These are phyloP conservation scores for Heliothis subflexa DNA, from an alignment of 1,140 invertebrate species.

Conservation along the genomic window DNA sequence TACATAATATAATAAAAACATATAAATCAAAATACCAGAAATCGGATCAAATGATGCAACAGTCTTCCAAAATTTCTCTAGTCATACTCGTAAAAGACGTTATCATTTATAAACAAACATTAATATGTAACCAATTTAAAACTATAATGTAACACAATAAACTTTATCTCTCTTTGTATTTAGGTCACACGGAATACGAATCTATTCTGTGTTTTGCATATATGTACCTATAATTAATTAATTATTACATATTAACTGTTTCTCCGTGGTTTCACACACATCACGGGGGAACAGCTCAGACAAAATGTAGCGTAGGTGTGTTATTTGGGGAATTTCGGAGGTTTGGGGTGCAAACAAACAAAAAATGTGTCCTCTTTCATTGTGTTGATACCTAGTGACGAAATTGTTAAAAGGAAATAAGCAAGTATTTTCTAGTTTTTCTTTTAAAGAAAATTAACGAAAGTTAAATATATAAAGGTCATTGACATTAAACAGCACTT, in stretches of 20 bases:
- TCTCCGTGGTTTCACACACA: too few species aligned
- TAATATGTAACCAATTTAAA: background rate
- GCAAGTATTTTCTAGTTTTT: background rate
- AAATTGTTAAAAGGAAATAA: too few species aligned
- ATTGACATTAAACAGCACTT: background rate
- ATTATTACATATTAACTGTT: background rate
- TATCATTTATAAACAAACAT: background rate
- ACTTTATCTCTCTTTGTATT: conserved; percentile 12
- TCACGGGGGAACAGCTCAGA: too few species aligned
- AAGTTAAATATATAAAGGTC: background rate
- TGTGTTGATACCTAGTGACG: too few species aligned
- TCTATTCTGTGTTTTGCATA: background rate
- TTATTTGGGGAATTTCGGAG: too few species aligned
- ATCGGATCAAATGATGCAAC: conserved; percentile 2
- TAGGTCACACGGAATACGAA: conserved; percentile 5
- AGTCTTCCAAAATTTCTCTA: background rate
- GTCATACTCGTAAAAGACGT: background rate
- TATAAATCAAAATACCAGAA: background rate
- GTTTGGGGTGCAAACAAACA: too few species aligned
- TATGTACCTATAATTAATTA: background rate
- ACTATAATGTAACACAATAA: background rate
- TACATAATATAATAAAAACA: background rate
- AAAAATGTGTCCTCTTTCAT: too few species aligned
- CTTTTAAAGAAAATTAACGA: background rate
- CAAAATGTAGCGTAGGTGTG: too few species aligned